Evolutionary conservation across 35 echinoderm and acorn worm genomes (phyloP).

Genomic region (Chiridota heheva): DNA sequence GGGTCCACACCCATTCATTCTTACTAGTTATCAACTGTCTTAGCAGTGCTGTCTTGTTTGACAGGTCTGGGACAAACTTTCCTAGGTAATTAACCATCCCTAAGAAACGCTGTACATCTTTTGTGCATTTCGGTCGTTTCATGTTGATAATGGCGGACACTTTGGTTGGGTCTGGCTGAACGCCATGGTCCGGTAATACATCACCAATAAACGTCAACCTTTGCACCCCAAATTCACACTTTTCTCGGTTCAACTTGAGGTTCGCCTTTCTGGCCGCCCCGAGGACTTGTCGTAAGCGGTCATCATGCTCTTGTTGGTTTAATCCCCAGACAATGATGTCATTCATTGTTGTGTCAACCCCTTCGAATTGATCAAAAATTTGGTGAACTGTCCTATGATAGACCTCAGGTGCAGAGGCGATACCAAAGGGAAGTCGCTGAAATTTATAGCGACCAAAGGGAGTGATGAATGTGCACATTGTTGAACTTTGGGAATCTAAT

Average conservation of each 20-base stretch:
- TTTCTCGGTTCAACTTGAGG: constrained; percentile 4
- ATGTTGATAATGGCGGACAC: constrained; percentile 29
- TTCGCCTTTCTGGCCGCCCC: constrained; percentile 19
- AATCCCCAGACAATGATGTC: constrained; percentile 57
- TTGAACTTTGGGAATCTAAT: constrained; percentile 38
- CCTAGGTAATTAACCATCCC: constrained; percentile 65
- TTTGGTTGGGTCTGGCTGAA: constrained; percentile 7
- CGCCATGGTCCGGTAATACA: background rate
- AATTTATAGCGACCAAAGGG: constrained; percentile 71
- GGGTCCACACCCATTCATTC: constrained; percentile 56
- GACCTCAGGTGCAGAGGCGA: constrained; percentile 24
- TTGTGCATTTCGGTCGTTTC: constrained; percentile 7
- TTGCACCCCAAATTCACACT: background rate
- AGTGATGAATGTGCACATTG: constrained; percentile 53
- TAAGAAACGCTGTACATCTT: constrained; percentile 48
- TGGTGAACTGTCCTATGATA: constrained; percentile 22
- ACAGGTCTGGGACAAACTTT: constrained; percentile 66
- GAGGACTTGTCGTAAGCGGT: constrained; percentile 32
- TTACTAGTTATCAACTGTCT: constrained; percentile 51
- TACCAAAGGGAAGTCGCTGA: constrained; percentile 52
- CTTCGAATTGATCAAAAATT: constrained; percentile 3
- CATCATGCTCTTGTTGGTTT: constrained; percentile 44
- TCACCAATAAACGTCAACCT: constrained; percentile 10
- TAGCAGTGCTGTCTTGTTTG: constrained; percentile 45
- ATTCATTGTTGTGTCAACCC: constrained; percentile 36